Evolutionary conservation across 2,797 vertebrate species (phyloP).

Genomic region (Aldrovandia affinis): DNA sequence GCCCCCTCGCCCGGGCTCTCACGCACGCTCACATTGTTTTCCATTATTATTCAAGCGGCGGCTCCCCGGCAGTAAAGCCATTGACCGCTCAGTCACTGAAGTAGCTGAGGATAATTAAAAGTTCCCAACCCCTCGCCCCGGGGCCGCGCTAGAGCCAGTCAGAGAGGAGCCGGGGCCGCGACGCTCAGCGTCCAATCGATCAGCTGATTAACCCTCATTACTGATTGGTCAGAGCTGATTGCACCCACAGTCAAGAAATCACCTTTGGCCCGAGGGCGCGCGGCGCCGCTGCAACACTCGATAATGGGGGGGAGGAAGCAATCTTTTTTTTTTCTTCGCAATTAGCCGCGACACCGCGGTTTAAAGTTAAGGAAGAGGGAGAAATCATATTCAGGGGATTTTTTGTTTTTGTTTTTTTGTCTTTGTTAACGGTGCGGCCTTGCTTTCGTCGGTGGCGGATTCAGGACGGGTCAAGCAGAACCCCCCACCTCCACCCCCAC

Average conservation of each 20-base stretch:
- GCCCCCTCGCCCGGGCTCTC: constrained; percentile 44
- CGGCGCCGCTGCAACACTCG: constrained; percentile 72
- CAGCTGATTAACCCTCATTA: constrained; percentile 89
- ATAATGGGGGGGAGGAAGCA: constrained; percentile 60
- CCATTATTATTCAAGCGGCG: constrained; percentile 85
- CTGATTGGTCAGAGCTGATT: constrained; percentile 88
- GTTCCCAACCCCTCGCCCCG: constrained; percentile 85
- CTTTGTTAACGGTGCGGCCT: constrained; percentile 44
- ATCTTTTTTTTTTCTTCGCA: constrained; percentile 50
- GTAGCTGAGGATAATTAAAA: constrained; percentile 90
- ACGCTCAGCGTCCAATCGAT: constrained; percentile 78
- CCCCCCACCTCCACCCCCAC: neutral
- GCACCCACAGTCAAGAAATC: constrained; percentile 83
- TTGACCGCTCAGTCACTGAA: constrained; percentile 85
- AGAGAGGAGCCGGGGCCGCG: constrained; percentile 71
- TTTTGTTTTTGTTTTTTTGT: constrained; percentile 12
- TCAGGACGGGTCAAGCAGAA: constrained; percentile 76
- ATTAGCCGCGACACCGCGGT: constrained; percentile 45
- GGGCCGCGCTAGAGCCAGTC: constrained; percentile 77
- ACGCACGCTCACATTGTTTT: constrained; percentile 73
- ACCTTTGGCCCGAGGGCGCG: constrained; percentile 71
- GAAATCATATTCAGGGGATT: constrained; percentile 55
- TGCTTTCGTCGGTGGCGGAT: constrained; percentile 60
- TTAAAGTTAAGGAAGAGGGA: constrained; percentile 32
- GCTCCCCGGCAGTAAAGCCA: constrained; percentile 82